Evolutionary conservation across 2,888 invertebrate species (phyloP), one percentile per base, ranked within the genome.

Genomic region (Trichogramma dendrolimi): DNA sequence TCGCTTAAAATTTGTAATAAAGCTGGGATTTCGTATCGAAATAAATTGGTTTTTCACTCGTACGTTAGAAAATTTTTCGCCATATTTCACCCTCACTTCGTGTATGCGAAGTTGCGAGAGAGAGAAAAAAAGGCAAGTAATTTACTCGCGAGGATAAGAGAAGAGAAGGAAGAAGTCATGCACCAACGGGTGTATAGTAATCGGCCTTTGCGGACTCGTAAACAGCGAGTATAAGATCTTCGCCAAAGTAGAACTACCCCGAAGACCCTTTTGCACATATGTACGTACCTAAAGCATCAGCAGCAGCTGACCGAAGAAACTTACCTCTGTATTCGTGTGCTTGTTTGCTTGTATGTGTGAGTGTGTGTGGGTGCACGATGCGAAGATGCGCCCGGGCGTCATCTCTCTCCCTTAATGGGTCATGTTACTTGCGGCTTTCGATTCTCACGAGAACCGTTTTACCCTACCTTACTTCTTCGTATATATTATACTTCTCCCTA

Each of bases 171-270:
- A 42, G 49, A 52, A 49, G 61, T 56, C 51, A 54, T 55, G 62
- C 60, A 41, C 51, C 46, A 41, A 59, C 60, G 62, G 68, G 66
- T 71, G 67, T 27, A 27, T 27, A 27, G 72, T 74, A 76, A 75
- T 72, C 74, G 76, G 71, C 69, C 75, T 73, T 73, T 62, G 71
- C 68, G 71, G 75, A 71, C 72, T 74, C 74, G 71, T 76, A 75
- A 76, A 76, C 71, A 70, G 69, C 68, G 68, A 61, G 66, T 67
- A 67, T 69, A 67, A 69, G 68, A 70, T 27, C 27, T 27, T 27
- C 27, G 69, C 71, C 66, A 69, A 72, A 72, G 73, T 71, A 27
- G 27, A 27, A 27, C 27, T 27, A 27, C 27, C 27, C 27, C 27
- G 27, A 27, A 27, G 27, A 27, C 27, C 27, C 27, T 27, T 27